Evolutionary conservation across 2,113 vertebrate species (phyloP).

Genomic region (Gadus chalcogrammus): DNA sequence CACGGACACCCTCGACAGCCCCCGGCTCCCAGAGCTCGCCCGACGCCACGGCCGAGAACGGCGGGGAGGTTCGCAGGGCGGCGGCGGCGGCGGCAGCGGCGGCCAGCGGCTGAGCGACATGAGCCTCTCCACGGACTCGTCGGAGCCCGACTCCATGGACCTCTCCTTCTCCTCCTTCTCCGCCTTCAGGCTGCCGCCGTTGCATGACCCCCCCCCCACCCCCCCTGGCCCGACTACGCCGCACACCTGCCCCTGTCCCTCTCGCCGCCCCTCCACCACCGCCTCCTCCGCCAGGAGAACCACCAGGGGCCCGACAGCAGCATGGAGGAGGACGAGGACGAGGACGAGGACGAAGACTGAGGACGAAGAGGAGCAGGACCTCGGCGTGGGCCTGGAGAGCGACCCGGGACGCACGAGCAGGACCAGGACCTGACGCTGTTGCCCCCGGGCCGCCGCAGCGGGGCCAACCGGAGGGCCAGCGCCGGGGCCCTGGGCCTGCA

Average conservation of each 20-base stretch:
- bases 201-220: constrained; percentile 70
- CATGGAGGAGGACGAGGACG: constrained; percentile 84
- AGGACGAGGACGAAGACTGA: constrained; percentile 58
- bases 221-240: constrained; percentile 50
- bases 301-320: constrained; percentile 69
- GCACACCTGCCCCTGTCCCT: constrained; percentile 72
- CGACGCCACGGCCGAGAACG: background rate
- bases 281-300: constrained; percentile 40
- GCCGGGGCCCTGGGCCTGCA: constrained; percentile 79
- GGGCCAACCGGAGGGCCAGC: constrained; percentile 77
- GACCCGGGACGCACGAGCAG: constrained; percentile 64
- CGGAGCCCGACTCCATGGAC: constrained; percentile 80
- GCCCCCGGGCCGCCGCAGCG: constrained; percentile 65
- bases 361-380: constrained; percentile 58
- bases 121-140: constrained; percentile 94
- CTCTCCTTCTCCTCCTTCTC: constrained; percentile 75
- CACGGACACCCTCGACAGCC: constrained; percentile 11
- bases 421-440: constrained; percentile 74
- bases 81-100: constrained; percentile 53
- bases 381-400: constrained; percentile 53
- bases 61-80: background rate
- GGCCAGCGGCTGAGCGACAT: constrained; percentile 87
- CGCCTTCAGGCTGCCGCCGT: constrained; percentile 54
- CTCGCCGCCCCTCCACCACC: constrained; percentile 66
- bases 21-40: constrained; percentile 22